phyloP scores from a whole-genome alignment of 37 sponge, comb jelly and placozoan genomes.

The Eunapius fragilis region DNA sequence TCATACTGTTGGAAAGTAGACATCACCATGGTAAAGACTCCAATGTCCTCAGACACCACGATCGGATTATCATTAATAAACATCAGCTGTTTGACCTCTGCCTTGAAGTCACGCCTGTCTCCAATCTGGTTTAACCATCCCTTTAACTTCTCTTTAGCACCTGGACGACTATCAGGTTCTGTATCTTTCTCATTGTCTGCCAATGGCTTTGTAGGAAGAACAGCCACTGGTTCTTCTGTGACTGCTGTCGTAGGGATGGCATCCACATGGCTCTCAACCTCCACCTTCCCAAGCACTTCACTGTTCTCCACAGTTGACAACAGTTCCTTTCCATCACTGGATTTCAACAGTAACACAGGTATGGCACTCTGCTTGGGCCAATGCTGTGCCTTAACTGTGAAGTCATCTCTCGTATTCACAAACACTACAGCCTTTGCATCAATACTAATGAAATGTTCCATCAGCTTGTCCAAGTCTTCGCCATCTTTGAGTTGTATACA shows the following conservation, averaged over 20 bases:
- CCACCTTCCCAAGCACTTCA: conserved; percentile 9
- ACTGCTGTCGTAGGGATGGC: background rate
- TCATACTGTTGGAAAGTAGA: conserved; percentile 25
- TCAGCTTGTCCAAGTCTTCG: background rate
- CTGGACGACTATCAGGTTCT: background rate
- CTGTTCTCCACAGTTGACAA: conserved; percentile 20
- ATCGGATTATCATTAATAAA: background rate
- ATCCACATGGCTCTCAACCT: conserved; percentile 29
- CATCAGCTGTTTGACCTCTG: conserved; percentile 14
- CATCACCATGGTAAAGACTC: conserved; percentile 9
- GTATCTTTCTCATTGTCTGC: background rate
- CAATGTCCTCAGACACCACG: background rate
- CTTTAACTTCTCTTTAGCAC: background rate
- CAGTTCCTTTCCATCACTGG: conserved; percentile 38
- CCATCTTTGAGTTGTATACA: conserved; percentile 6
- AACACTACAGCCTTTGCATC: conserved; percentile 20
- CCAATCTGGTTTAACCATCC: background rate
- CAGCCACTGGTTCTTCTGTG: background rate
- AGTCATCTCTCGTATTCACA: conserved; percentile 6
- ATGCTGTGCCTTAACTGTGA: background rate
- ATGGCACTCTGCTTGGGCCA: background rate
- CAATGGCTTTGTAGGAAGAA: background rate
- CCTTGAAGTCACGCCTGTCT: background rate
- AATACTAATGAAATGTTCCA: background rate
- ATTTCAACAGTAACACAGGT: conserved; percentile 34